phyloP scores from a whole-genome alignment of 1,140 invertebrate species.

The Adoxophyes honmai region DNA sequence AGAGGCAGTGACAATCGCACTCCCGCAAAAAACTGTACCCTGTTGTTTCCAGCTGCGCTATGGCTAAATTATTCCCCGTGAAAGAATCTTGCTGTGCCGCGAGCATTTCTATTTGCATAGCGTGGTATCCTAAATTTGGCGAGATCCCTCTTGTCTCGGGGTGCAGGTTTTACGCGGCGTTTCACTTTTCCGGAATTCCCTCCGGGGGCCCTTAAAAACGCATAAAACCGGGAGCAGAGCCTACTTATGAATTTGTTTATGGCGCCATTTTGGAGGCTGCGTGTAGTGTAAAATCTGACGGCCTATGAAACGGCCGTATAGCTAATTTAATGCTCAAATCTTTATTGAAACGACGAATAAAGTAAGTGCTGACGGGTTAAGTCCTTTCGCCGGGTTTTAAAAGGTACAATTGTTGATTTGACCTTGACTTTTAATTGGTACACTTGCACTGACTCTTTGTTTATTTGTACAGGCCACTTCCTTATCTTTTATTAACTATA shows the following conservation, averaged over 20 bases:
- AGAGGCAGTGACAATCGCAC: too few relatives aligned
- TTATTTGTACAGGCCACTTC: too few relatives aligned
- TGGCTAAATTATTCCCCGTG: neutral
- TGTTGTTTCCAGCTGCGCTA: neutral
- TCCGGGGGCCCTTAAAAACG: constrained; percentile 63
- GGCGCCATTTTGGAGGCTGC: constrained; percentile 50
- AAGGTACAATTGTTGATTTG: neutral
- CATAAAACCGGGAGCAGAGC: constrained; percentile 63
- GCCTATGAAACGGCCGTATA: constrained; percentile 52
- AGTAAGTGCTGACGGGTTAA: constrained; percentile 6
- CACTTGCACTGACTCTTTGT: too few relatives aligned
- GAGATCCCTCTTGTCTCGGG: constrained; percentile 53
- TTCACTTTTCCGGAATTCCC: constrained; percentile 58
- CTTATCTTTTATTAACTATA: too few relatives aligned
- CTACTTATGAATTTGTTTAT: constrained; percentile 77
- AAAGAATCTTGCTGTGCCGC: constrained; percentile 1
- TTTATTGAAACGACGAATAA: constrained; percentile 29
- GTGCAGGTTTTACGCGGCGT: constrained; percentile 60
- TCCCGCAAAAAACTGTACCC: too few relatives aligned
- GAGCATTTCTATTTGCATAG: constrained; percentile 17
- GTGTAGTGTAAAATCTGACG: constrained; percentile 41
- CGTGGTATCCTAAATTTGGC: constrained; percentile 30
- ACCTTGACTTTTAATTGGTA: too few relatives aligned
- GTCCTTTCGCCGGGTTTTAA: constrained; percentile 21
- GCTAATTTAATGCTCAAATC: constrained; percentile 51